phyloP scores from a whole-genome alignment of 30 jellyfish, hydroid and myxozoan genomes.

The Chironex yamaguchii region DNA sequence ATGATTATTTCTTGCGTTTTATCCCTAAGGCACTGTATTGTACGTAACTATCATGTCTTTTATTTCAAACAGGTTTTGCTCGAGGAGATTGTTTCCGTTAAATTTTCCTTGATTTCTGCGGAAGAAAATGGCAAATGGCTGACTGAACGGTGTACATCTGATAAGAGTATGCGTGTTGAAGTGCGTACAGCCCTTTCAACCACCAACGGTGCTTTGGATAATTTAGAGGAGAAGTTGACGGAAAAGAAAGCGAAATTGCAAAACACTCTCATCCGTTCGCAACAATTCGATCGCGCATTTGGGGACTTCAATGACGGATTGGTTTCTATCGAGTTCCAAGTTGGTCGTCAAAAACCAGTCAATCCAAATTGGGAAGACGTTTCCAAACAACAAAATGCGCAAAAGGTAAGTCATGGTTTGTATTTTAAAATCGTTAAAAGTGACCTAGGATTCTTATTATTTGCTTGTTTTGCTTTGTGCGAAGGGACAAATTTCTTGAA shows the following conservation, averaged over 20 bases:
- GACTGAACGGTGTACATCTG: constrained; percentile 67
- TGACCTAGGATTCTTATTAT: no score
- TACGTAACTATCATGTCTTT: no score
- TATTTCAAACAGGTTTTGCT: constrained; percentile 57
- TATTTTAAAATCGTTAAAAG: no score
- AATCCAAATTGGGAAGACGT: constrained; percentile 67
- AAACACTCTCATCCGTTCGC: constrained; percentile 70
- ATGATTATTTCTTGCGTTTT: no score
- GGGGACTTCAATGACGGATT: constrained; percentile 71
- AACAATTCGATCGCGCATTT: constrained; percentile 69
- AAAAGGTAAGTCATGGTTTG: constrained; percentile 27
- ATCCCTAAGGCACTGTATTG: no score
- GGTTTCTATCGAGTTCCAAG: constrained; percentile 74
- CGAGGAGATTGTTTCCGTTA: constrained; percentile 72
- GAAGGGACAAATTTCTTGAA: no score
- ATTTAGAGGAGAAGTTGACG: constrained; percentile 65
- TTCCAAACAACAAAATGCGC: constrained; percentile 69
- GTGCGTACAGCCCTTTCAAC: constrained; percentile 68
- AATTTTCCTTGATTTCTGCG: constrained; percentile 60
- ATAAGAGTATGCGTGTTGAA: constrained; percentile 71
- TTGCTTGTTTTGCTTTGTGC: no score
- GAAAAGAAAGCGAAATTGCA: constrained; percentile 76
- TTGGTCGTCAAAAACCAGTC: constrained; percentile 67
- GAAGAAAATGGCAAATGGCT: constrained; percentile 90
- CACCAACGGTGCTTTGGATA: constrained; percentile 66